Evolutionary conservation across 2,797 vertebrate genomes (phyloP), one percentile per base, ranked within the genome.

Genomic region (Parotocinclus haroldoi): DNA sequence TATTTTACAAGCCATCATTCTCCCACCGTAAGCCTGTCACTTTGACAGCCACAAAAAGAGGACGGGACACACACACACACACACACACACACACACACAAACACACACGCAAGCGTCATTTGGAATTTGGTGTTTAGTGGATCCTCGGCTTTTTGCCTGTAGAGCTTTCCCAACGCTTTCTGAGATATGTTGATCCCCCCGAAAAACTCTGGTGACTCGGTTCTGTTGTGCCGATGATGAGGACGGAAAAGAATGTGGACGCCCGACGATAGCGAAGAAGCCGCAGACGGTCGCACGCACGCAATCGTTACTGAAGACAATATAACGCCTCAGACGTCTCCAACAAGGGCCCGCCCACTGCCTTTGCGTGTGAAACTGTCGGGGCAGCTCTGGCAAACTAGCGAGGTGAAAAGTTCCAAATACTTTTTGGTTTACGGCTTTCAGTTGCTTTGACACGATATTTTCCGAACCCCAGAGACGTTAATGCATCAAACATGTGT

Each of bases 181-280:
- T 4, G 62, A 73, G 53, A 59, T 54, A 49, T 68, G 64, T 72
- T 72, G 71, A 68, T 27, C 51, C 63, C 42, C 37, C 40, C 12
- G 45, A 51, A 40, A n/a, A 42, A 19, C 13, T 48, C 7, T 52
- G 11, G 40, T 36, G 48, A 46, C 49, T 71, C 37, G 9, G 44
- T 50, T 46, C 74, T 56, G 46, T 76, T 12, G 48, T 69, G 61
- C 59, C 19, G 10, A 72, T 76, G 74, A 79, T 71, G 54, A 72
- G 52, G 60, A 72, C 9, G 62, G 60, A 58, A 72, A 79, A 72
- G 74, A 74, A 79, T 79, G 74, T 16, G 71, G 75, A 61, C 51
- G 58, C 60, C 69, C 58, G 49, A 51, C 38, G 38, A 68, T 68
- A 52, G 16, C 7, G 2, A 11, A 4, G 42, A 12, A 17, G 44